phyloP scores from a whole-genome alignment of 2,113 vertebrate genomes.

The Sinocyclocheilus maitianheensis region DNA sequence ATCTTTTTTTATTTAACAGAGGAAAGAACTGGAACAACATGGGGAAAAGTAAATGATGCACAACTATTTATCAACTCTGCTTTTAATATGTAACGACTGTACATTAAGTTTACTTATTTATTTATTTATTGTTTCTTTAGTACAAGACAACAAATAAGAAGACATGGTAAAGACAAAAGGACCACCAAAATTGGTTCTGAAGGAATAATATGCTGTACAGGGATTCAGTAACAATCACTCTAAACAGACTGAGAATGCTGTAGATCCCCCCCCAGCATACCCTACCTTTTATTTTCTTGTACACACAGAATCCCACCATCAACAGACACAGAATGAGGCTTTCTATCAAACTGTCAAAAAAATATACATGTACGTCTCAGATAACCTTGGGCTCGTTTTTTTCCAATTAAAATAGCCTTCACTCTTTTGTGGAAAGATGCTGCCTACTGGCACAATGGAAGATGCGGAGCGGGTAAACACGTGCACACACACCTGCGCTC shows the following conservation, averaged over 20 bases:
- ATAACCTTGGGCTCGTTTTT: conserved; percentile 24
- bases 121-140: not conserved
- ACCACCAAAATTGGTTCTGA: not conserved
- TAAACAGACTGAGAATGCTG: not conserved
- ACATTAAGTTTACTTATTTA: not conserved
- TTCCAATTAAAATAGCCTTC: conserved; percentile 12
- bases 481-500: not conserved
- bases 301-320: not conserved
- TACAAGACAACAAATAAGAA: not conserved
- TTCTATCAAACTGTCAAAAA: conserved; percentile 16
- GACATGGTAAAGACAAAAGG: not conserved
- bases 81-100: not conserved
- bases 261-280: not conserved
- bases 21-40: not conserved
- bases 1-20: not conserved
- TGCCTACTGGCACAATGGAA: conserved; percentile 20
- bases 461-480: not conserved
- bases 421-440: conserved; percentile 12
- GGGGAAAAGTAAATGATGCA: not conserved
- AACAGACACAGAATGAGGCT: not conserved
- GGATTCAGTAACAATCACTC: not conserved
- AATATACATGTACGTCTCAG: conserved; percentile 6
- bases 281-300: not conserved
- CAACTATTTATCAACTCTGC: not conserved
- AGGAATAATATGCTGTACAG: not conserved